Evolutionary conservation across 2,888 invertebrate genomes (phyloP), one percentile per base, ranked within the genome.

Genomic region (Acrobeloides nanus): DNA sequence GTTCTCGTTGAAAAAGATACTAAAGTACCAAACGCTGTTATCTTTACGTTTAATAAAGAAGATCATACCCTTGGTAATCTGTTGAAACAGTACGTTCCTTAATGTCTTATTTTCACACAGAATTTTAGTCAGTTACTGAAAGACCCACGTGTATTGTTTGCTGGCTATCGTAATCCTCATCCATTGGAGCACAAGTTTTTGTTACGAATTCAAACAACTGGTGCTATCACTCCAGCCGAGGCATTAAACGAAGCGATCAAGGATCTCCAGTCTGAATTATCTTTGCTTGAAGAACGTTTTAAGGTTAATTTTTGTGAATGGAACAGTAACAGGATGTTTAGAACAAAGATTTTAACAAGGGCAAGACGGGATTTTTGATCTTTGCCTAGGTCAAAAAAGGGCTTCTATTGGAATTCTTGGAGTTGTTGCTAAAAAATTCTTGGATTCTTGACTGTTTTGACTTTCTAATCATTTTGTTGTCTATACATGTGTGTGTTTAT

Each of bases 21-120:
- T 1, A 80, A 80, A 67, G 71, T 71, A 7, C 92, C 95, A 17
- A 97, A 99, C 81, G 95, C 97, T 1, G 92, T 92, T 2, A 87
- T 97, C 73, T 99, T 97, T 75, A 97, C 95, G 0, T 86, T 99
- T 17, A 93, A 95, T 74, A 99, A 97, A 76, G 97, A 97, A 78
- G 97, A 97, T 76, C 97, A 99, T 74, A 95, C 97, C 0, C 79
- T 99, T 23, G 97, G 95, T 72, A 99, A 99, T 76, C 86, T 97
- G 86, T 88, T 97, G 45, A 84, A 92, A 77, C 88, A 89, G 93
- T 93, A 80, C 80, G 84, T 80, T 40, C 7, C 7, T 15, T 39
- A 6, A 6, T 8, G 7, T 4, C 10, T 41, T 12, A 26, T 5
- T 10, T 15, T 7, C 24, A 51, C 17, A 17, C 24, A 10, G 3